Evolutionary conservation across 2,888 invertebrate species (phyloP), one percentile per base, ranked within the genome.

Genomic region (Bembecia ichneumoniformis): DNA sequence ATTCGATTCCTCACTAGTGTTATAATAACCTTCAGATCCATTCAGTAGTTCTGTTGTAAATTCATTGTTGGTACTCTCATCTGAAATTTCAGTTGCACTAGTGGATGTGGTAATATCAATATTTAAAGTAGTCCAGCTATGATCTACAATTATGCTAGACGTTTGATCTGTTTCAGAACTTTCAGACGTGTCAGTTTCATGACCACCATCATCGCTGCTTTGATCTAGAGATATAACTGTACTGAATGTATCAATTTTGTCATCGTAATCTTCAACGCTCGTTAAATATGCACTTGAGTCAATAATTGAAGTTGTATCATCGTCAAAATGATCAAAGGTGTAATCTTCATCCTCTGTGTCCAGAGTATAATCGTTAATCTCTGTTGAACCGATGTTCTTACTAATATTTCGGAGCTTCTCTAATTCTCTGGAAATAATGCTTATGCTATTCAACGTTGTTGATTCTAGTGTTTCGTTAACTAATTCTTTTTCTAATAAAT

Each of bases 381-480:
- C 51, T n/a, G 34, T n/a, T n/a, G 28, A 13, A n/a, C 16, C 46
- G 3, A 9, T 3, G 4, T 20, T 47, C 5, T 7, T 5, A 51
- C 58, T 62, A 35, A 74, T 58, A 47, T 68, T 63, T 59, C 66
- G 65, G 28, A 76, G 52, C 52, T 59, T 63, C 54, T 71, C 62
- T 43, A 76, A 54, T 60, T 75, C 67, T 52, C 61, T 61, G 48
- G 58, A 53, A 1, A 52, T 52, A 17, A 62, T 48, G 11, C 52
- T 47, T 54, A 65, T 58, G 57, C 55, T 60, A 44, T 59, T 50
- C 10, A 64, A 49, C 9, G 63, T 64, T 3, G 63, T 64, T 9
- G 56, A 62, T 58, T 65, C 63, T 3, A 56, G 48, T 13, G 59
- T 36, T 36, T 50, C 52, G 14, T 49, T 49, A 17, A 53, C 47